Evolutionary conservation across 1,140 invertebrate species (phyloP).

Genomic region (Penaeus japonicus): DNA sequence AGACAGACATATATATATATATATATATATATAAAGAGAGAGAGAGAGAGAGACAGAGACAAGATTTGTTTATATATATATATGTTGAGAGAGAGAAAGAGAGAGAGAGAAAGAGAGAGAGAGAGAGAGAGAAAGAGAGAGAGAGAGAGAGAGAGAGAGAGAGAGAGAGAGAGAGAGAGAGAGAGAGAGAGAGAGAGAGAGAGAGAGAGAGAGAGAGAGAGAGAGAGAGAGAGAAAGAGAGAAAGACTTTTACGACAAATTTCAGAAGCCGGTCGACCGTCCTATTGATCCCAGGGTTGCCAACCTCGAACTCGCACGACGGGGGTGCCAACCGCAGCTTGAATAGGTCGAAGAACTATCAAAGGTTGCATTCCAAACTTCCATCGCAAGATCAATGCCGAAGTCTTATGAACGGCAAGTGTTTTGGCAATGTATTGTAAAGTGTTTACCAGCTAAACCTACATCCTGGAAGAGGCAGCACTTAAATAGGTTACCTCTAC

Average conservation of each 20-base stretch:
- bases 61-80: no score
- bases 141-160: neutral
- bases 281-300: conserved; percentile 39
- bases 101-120: conserved; percentile 21
- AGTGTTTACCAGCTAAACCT: no score
- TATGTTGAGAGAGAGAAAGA: neutral
- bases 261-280: conserved; percentile 35
- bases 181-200: neutral
- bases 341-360: neutral
- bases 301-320: conserved; percentile 1
- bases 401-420: no score
- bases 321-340: conserved; percentile 17
- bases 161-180: neutral
- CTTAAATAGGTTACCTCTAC: no score
- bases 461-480: no score
- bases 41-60: no score
- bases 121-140: neutral
- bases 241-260: neutral
- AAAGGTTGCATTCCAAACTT: no score
- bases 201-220: neutral
- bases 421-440: no score
- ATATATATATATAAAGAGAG: no score
- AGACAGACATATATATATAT: no score
- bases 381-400: no score
- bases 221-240: neutral